phyloP scores from a whole-genome alignment of 2,797 vertebrate species.

The Melanotaenia trifasciata region DNA sequence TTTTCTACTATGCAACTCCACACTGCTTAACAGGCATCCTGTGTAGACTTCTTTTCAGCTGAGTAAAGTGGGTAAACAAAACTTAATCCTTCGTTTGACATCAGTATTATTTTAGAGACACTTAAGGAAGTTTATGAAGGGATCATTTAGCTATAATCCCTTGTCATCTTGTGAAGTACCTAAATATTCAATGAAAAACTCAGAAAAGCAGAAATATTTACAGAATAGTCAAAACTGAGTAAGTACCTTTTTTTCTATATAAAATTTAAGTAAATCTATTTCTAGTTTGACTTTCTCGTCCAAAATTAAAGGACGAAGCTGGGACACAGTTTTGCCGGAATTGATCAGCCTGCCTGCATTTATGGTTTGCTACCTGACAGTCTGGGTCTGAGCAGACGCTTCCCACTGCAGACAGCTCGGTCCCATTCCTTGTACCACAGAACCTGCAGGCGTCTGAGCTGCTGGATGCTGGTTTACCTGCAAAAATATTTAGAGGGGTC shows the following conservation, averaged over 20 bases:
- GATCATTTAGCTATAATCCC: background rate
- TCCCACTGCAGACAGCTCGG: slow-evolving; percentile 95
- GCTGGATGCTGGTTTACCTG: slow-evolving; percentile 96
- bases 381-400: slow-evolving; percentile 97
- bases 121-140: too few species aligned
- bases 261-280: background rate
- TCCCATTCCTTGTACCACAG: slow-evolving; percentile 96
- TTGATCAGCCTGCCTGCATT: background rate
- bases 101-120: too few species aligned
- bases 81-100: background rate
- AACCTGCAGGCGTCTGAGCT: slow-evolving; percentile 97
- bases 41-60: background rate
- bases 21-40: background rate
- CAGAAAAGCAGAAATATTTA: background rate
- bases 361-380: slow-evolving; percentile 88
- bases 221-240: background rate
- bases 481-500: slow-evolving; percentile 11
- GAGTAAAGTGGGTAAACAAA: background rate
- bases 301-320: background rate
- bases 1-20: background rate
- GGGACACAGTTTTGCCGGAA: background rate
- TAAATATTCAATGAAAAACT: background rate
- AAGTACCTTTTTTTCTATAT: background rate
- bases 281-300: background rate
- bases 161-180: background rate